These are phyloP conservation scores for Plebejus anna DNA, from an alignment of 2,888 invertebrate species.

Conservation along the genomic window DNA sequence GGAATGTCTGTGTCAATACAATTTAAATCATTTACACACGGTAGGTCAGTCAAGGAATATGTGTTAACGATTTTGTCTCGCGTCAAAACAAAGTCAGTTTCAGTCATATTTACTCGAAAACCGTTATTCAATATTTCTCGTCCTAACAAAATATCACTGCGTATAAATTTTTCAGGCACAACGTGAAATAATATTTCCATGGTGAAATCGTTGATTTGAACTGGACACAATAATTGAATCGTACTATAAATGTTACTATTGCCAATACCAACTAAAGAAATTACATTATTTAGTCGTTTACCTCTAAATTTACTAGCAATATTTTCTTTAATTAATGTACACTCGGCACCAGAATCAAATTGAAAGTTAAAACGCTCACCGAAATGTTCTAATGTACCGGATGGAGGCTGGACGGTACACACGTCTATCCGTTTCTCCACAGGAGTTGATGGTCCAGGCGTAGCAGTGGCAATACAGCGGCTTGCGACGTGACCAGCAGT, in stretches of 20 bases:
- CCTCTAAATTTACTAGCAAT: not conserved
- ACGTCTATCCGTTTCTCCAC: not conserved
- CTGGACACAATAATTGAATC: not conserved
- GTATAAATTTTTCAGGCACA: conserved; percentile 1
- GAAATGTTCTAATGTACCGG: not conserved
- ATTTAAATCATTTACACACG: not conserved
- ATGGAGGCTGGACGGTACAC: not conserved
- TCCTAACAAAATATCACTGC: too few relatives aligned
- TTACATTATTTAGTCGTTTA: not conserved
- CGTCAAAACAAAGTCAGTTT: too few relatives aligned
- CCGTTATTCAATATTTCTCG: too few relatives aligned
- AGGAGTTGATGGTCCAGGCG: too few relatives aligned
- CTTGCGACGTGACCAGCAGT: too few relatives aligned
- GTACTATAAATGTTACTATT: not conserved
- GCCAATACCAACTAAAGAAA: conserved; percentile 8
- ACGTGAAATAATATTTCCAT: not conserved
- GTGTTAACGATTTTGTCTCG: too few relatives aligned
- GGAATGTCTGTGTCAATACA: not conserved
- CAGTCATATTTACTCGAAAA: too few relatives aligned
- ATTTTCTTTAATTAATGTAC: conserved; percentile 8
- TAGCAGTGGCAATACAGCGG: too few relatives aligned
- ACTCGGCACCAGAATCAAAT: conserved; percentile 9
- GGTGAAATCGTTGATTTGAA: not conserved
- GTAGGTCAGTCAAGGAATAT: too few relatives aligned
- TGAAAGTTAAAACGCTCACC: conserved; percentile 8